Evolutionary conservation across 1,140 invertebrate species (phyloP).

Genomic region (Hirudo medicinalis): DNA sequence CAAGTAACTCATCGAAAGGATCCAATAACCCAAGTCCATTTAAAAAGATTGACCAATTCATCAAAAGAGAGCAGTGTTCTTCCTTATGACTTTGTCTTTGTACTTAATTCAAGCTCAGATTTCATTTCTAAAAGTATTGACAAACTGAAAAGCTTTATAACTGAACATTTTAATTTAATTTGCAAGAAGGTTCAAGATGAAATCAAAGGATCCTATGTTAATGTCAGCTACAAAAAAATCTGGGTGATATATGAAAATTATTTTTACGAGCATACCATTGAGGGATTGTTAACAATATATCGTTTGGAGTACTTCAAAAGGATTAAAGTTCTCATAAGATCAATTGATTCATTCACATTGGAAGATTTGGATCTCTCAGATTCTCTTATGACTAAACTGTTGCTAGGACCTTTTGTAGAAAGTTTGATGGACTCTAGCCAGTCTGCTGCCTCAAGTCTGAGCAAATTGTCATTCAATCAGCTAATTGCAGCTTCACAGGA

Average conservation of each 20-base stretch:
- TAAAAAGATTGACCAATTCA: not conserved
- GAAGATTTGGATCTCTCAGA: constrained; percentile 9
- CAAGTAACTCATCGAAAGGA: not conserved
- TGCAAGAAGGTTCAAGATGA: constrained; percentile 6
- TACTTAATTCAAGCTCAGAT: not conserved
- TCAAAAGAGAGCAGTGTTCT: too few species aligned
- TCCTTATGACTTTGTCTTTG: too few species aligned
- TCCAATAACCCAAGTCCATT: not conserved
- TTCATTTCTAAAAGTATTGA: not conserved
- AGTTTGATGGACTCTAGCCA: too few species aligned
- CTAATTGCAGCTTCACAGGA: too few species aligned
- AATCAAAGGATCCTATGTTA: not conserved
- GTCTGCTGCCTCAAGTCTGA: too few species aligned
- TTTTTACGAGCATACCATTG: constrained; percentile 19
- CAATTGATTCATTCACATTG: not conserved
- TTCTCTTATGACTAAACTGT: not conserved
- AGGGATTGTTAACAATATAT: constrained; percentile 4
- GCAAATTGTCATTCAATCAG: too few species aligned
- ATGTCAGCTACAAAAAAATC: constrained; percentile 13
- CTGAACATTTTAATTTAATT: constrained; percentile 9
- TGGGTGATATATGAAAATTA: constrained; percentile 21
- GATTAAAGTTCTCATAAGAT: not conserved
- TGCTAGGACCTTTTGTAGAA: not conserved
- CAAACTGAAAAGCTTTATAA: not conserved
- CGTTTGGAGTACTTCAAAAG: not conserved